A percentile compares a stretch with the other conserved stretches of the same genome.
These are phyloP conservation scores for Brachionus paranguensis DNA, from an alignment of 1,140 invertebrate species.

Conservation along the genomic window DNA sequence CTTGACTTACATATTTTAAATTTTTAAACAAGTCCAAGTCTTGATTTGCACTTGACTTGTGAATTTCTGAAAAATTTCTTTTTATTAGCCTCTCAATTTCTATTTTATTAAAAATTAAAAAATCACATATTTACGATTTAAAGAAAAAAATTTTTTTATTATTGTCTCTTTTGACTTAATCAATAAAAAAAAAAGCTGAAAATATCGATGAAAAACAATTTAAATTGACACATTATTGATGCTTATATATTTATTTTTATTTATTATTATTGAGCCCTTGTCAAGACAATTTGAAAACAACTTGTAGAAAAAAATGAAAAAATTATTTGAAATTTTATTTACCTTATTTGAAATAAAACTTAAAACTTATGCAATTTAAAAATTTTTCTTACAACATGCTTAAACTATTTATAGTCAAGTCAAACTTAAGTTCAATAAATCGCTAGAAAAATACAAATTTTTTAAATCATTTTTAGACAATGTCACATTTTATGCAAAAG, in stretches of 20 bases:
- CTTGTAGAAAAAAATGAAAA: background rate
- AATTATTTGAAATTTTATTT: background rate
- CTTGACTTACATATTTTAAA: no score
- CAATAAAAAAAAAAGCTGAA: no score
- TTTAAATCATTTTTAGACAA: background rate
- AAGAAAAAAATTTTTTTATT: no score
- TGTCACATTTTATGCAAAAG: background rate
- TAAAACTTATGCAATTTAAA: background rate
- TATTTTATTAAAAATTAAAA: no score
- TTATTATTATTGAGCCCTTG: background rate
- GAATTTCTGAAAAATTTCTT: no score
- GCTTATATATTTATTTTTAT: background rate
- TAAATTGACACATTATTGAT: background rate
- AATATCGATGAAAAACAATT: background rate
- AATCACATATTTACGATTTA: no score
- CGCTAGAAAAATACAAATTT: background rate
- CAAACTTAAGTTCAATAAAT: background rate
- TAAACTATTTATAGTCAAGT: background rate
- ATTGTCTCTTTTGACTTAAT: no score
- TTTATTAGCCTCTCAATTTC: no score
- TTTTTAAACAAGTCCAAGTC: no score
- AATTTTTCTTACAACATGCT: background rate
- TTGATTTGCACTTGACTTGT: no score
- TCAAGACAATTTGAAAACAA: background rate
- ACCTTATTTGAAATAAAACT: background rate